Conservation (phyloP, 1,140 invertebrate species). For the Chironomus striatipennis region DNA sequence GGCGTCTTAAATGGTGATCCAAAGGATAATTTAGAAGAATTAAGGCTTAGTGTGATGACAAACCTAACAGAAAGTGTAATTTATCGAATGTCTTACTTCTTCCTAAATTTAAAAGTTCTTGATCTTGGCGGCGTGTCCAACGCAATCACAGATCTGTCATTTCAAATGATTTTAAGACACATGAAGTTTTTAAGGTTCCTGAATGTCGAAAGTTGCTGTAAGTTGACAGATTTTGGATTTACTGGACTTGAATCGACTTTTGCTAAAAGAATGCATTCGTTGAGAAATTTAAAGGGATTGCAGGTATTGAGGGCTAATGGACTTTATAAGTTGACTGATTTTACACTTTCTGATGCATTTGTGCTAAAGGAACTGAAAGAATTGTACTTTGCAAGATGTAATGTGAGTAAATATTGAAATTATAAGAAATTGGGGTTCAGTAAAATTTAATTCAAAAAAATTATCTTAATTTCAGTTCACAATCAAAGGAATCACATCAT, state of each 20-base stretch:
- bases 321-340: constrained; percentile 16
- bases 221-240: neutral
- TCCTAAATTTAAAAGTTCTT: neutral
- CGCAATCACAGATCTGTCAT: neutral
- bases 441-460: no score
- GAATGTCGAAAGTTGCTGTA: constrained; percentile 9
- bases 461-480: no score
- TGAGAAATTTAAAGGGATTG: neutral
- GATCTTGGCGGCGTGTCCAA: neutral
- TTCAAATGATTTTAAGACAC: neutral
- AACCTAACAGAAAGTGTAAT: neutral
- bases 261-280: neutral
- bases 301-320: neutral
- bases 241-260: neutral
- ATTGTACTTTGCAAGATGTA: neutral
- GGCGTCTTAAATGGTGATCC: neutral
- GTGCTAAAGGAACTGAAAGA: neutral
- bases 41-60: neutral
- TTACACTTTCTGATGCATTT: constrained; percentile 14
- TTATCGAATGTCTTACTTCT: neutral
- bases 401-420: neutral
- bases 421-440: no score
- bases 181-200: neutral
- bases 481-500: neutral
- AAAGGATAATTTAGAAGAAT: neutral